Percentiles rank a stretch among this genome's conserved stretches.
Conservation (phyloP, 23 tunicate species). For the Halocynthia roretzi region DNA sequence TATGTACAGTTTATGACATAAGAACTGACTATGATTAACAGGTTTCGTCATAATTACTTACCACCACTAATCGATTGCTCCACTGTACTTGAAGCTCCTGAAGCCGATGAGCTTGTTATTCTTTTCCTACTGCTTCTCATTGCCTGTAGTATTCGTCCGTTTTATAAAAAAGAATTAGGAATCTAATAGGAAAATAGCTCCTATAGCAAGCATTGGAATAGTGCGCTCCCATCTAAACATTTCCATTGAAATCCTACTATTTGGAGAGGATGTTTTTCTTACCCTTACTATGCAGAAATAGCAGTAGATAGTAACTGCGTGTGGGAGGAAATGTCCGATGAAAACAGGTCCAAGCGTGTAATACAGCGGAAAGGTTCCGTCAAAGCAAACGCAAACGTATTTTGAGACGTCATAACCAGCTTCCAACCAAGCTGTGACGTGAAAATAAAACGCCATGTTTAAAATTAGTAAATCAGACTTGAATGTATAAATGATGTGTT, state of each 20-base stretch:
- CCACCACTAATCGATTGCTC: too few species aligned
- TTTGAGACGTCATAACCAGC: conserved; percentile 9
- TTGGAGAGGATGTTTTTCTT: neutral
- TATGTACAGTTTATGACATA: too few species aligned
- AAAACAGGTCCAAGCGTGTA: conserved; percentile 44
- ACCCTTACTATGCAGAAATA: conserved; percentile 26
- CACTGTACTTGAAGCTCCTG: too few species aligned
- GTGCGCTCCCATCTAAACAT: neutral
- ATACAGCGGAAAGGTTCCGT: conserved; percentile 40
- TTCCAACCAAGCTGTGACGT: conserved; percentile 25
- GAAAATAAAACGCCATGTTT: neutral
- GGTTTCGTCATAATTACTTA: neutral
- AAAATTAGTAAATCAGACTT: too few species aligned
- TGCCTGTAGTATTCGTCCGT: neutral
- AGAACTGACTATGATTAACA: too few species aligned
- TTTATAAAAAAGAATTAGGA: too few species aligned
- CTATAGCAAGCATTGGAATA: too few species aligned
- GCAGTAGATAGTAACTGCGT: conserved; percentile 31
- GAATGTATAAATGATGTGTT: too few species aligned
- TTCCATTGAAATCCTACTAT: neutral
- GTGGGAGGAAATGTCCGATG: conserved; percentile 45
- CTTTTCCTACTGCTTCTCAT: conserved; percentile 26
- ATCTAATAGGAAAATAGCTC: too few species aligned
- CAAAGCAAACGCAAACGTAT: conserved; percentile 47
- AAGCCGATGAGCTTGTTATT: neutral